phyloP scores from a whole-genome alignment of 2,888 invertebrate genomes.

The Cybosia mesomella region DNA sequence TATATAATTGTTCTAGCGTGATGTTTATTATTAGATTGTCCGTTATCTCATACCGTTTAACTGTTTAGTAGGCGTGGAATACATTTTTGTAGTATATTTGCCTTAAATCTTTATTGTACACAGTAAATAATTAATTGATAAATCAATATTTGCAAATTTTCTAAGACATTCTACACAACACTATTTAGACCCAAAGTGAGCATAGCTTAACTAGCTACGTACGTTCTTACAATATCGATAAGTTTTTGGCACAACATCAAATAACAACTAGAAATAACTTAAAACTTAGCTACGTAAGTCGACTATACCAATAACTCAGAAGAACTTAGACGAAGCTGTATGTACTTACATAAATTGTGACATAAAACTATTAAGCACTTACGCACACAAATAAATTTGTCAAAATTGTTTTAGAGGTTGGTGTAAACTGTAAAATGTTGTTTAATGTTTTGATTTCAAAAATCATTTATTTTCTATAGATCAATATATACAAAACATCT shows the following conservation, averaged over 20 bases:
- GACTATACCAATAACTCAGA: slow-evolving; percentile 1
- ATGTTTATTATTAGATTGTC: neutral
- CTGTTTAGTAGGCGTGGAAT: neutral
- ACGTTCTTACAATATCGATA: neutral
- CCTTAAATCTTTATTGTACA: neutral
- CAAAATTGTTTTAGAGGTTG: neutral
- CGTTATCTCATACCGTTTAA: neutral
- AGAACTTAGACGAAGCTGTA: neutral
- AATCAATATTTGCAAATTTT: no score
- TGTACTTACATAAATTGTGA: slow-evolving; percentile 2
- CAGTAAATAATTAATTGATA: no score
- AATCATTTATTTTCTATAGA: no score
- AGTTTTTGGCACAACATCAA: neutral
- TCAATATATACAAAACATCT: no score
- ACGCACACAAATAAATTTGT: neutral
- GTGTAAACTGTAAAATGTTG: neutral
- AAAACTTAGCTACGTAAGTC: neutral
- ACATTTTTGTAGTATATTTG: neutral
- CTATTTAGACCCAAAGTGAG: no score
- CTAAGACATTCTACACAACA: no score
- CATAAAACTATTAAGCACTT: neutral
- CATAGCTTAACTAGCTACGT: no score
- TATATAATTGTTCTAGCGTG: neutral
- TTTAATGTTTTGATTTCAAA: neutral
- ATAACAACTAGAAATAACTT: slow-evolving; percentile 1